Conservation (phyloP, 2,797 vertebrate genomes). For the Neostethus bicornis region DNA sequence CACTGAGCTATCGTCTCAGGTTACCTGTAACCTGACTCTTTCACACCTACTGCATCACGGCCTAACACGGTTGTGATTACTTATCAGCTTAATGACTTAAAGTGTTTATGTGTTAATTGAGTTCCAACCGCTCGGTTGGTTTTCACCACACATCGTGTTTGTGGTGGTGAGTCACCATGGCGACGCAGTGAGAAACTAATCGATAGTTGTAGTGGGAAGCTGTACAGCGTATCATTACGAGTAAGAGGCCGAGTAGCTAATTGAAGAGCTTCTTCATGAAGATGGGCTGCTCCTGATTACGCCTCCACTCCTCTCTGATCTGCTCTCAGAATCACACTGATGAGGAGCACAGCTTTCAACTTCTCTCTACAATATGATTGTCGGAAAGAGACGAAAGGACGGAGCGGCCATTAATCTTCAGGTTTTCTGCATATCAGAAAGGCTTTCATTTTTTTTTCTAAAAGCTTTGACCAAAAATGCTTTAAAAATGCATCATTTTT, state of each 20-base stretch:
- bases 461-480: too few species aligned
- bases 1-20: too few species aligned
- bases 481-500: too few species aligned
- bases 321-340: constrained; percentile 59
- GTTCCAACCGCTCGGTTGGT: constrained; percentile 33
- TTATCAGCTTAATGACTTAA: constrained; percentile 6
- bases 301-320: constrained; percentile 66
- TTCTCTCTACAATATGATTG: constrained; percentile 43
- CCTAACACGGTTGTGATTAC: too few species aligned
- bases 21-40: too few species aligned
- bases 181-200: constrained; percentile 36
- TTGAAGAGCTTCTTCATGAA: constrained; percentile 72
- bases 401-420: constrained; percentile 3
- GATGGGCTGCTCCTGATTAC: constrained; percentile 70
- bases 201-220: constrained; percentile 52
- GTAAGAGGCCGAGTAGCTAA: constrained; percentile 70
- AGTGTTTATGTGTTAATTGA: constrained; percentile 10
- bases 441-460: too few species aligned
- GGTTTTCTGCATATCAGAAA: too few species aligned
- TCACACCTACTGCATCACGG: too few species aligned
- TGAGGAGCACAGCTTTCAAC: constrained; percentile 60
- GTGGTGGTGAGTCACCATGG: constrained; percentile 39
- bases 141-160: constrained; percentile 39
- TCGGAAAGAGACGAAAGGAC: too few species aligned
- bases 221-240: constrained; percentile 70